phyloP scores from a whole-genome alignment of 2,113 vertebrate genomes.

The Vidua macroura region DNA sequence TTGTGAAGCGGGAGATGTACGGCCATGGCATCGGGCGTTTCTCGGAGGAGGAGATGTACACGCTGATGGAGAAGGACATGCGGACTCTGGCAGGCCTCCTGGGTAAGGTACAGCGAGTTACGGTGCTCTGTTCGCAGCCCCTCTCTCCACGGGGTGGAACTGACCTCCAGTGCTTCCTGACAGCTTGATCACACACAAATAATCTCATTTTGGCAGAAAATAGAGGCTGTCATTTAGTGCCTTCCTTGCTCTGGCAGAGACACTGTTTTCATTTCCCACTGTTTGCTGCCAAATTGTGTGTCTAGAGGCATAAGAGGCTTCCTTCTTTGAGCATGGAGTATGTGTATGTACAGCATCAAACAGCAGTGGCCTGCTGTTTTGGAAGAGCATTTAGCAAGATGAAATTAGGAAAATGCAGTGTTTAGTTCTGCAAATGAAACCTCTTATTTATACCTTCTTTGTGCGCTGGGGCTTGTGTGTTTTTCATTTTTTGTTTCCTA shows the following conservation, averaged over 20 bases:
- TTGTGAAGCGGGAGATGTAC: slow-evolving; percentile 95
- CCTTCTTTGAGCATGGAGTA: not conserved
- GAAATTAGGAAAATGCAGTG: not conserved
- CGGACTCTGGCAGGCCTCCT: slow-evolving; percentile 89
- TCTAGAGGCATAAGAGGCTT: not conserved
- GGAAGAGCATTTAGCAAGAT: not conserved
- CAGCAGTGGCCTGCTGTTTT: accelerated
- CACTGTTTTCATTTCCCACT: not conserved
- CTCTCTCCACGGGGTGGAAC: not conserved
- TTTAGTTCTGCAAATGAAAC: not conserved
- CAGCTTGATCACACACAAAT: not conserved
- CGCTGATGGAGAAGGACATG: slow-evolving; percentile 97
- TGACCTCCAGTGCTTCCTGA: not conserved
- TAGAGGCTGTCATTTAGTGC: not conserved
- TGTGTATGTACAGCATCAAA: not conserved
- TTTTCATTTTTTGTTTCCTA: not conserved
- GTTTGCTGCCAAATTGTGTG: not conserved
- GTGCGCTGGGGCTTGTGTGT: accelerated
- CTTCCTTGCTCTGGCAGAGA: not conserved
- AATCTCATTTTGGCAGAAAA: not conserved
- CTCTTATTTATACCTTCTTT: not conserved
- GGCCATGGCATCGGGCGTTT: slow-evolving; percentile 95
- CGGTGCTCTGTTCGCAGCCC: not conserved
- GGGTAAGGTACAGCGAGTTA: slow-evolving; percentile 73
- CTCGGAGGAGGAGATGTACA: slow-evolving; percentile 92